A percentile compares a stretch with the other conserved stretches of the same genome.
Evolutionary conservation across 1,140 invertebrate species (phyloP).

Genomic region (Hypothenemus hampei): DNA sequence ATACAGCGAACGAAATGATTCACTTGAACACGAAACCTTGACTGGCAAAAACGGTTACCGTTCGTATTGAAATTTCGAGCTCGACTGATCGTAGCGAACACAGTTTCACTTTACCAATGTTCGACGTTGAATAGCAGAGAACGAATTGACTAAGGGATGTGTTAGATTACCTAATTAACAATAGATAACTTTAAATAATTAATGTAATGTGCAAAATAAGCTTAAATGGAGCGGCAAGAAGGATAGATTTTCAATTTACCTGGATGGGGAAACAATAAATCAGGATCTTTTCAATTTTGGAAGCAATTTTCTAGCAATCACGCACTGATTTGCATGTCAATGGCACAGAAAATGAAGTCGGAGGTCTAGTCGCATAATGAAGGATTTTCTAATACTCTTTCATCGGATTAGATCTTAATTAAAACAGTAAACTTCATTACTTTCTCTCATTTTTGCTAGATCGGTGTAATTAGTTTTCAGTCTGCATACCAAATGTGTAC

Average conservation of each 20-base stretch:
- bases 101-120: slow-evolving; percentile 9
- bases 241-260: not conserved
- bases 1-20: not conserved
- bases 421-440: not conserved
- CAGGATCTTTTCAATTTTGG: slow-evolving; percentile 8
- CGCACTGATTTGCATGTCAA: slow-evolving; percentile 10
- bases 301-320: slow-evolving; percentile 14
- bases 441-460: too few relatives aligned
- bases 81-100: slow-evolving; percentile 15
- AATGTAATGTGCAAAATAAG: not conserved
- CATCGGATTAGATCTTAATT: not conserved
- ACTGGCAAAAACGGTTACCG: slow-evolving; percentile 9
- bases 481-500: too few relatives aligned
- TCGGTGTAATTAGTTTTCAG: too few relatives aligned
- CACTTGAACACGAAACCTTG: slow-evolving; percentile 1
- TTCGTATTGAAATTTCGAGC: slow-evolving; percentile 15
- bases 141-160: not conserved
- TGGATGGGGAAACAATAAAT: not conserved
- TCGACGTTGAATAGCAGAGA: not conserved
- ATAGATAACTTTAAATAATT: not conserved
- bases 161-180: not conserved
- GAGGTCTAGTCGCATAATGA: slow-evolving; percentile 3
- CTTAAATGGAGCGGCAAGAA: not conserved
- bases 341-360: slow-evolving; percentile 11
- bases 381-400: slow-evolving; percentile 1